phyloP scores from a whole-genome alignment of 2,113 vertebrate species.

The Pleuronectes platessa region DNA sequence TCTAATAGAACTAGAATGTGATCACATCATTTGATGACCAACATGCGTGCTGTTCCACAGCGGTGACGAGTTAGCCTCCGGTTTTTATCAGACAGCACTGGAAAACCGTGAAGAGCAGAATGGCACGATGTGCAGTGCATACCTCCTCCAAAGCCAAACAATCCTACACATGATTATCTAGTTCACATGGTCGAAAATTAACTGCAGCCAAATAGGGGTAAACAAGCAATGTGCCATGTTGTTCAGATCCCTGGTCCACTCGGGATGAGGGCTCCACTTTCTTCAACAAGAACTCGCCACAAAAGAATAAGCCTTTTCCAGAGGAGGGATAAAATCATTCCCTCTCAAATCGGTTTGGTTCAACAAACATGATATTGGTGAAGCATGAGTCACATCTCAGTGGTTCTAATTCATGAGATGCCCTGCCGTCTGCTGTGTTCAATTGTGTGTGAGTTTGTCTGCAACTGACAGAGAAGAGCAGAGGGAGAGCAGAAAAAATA shows the following conservation, averaged over 20 bases:
- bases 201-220: no score
- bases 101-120: background rate
- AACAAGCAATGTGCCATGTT: no score
- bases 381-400: slow-evolving; percentile 25
- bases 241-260: no score
- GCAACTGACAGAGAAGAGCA: background rate
- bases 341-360: slow-evolving; percentile 17
- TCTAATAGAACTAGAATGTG: background rate
- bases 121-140: no score
- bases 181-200: no score
- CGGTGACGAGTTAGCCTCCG: slow-evolving; percentile 6
- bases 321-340: background rate
- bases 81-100: background rate
- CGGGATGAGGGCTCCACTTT: background rate
- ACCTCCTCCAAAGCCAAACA: no score
- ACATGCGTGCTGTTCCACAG: background rate
- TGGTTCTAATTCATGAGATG: slow-evolving; percentile 34
- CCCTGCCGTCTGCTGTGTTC: slow-evolving; percentile 41
- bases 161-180: no score
- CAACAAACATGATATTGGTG: slow-evolving; percentile 23
- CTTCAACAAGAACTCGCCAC: background rate
- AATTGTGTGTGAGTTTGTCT: background rate
- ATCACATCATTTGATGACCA: background rate
- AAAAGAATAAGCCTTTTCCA: background rate
- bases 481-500: background rate